Evolutionary conservation across 1,140 invertebrate genomes (phyloP).

Genomic region (Camponotus pennsylvanicus): DNA sequence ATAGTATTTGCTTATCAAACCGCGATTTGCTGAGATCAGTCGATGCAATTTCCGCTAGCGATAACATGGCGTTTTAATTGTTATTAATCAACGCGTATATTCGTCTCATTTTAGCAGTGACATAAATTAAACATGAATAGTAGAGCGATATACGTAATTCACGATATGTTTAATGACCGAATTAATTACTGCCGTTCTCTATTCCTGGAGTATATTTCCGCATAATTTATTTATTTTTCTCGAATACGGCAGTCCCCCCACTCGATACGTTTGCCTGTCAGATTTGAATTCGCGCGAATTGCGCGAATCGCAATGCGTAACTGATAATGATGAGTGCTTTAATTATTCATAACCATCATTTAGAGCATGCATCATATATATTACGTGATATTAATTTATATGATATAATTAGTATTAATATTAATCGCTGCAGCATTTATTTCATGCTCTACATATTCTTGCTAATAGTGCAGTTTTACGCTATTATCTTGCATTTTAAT

Average conservation of each 20-base stretch:
- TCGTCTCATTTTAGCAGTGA: constrained; percentile 25
- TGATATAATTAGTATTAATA: constrained; percentile 36
- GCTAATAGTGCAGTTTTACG: too few relatives aligned
- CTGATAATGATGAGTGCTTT: constrained; percentile 49
- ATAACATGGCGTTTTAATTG: constrained; percentile 41
- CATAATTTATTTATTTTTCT: constrained; percentile 58
- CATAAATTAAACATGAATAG: constrained; percentile 52
- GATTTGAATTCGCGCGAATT: constrained; percentile 15
- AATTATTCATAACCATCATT: constrained; percentile 54
- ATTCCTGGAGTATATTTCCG: constrained; percentile 51
- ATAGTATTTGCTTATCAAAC: constrained; percentile 7
- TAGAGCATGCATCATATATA: constrained; percentile 22
- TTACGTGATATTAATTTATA: constrained; percentile 13
- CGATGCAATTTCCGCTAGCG: constrained; percentile 19
- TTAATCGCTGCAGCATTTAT: constrained; percentile 15
- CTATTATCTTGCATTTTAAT: neutral
- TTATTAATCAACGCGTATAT: constrained; percentile 19
- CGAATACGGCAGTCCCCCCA: constrained; percentile 22
- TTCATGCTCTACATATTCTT: neutral
- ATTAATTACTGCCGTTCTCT: constrained; percentile 52
- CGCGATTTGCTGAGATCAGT: constrained; percentile 17
- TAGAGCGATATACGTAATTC: constrained; percentile 14
- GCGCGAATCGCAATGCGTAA: constrained; percentile 51
- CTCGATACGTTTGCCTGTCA: constrained; percentile 33
- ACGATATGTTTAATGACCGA: constrained; percentile 50